A percentile compares a stretch with the other conserved stretches of the same genome.
Conservation (phyloP, 1,140 invertebrate genomes). For the Lasioglossum baleicum region DNA sequence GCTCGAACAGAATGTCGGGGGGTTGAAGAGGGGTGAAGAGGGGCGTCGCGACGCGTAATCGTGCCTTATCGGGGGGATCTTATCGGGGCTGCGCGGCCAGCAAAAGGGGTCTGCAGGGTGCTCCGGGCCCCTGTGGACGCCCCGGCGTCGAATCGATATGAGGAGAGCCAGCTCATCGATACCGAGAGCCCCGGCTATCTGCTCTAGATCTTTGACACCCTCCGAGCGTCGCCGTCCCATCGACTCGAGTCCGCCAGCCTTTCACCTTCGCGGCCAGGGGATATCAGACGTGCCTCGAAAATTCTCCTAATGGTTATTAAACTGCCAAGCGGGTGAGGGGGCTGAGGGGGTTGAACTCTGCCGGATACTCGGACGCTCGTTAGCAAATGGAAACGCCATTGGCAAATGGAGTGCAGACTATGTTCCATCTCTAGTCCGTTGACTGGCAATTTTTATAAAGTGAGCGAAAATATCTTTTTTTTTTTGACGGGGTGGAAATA, state of each 20-base stretch:
- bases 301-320: slow-evolving; percentile 75
- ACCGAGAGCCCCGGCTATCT: slow-evolving; percentile 57
- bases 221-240: slow-evolving; percentile 19
- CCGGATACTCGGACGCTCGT: slow-evolving; percentile 6
- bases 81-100: slow-evolving; percentile 57
- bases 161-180: slow-evolving; percentile 68
- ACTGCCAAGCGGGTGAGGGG: slow-evolving; percentile 15
- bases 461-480: too few species aligned
- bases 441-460: not conserved
- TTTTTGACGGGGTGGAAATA: too few species aligned
- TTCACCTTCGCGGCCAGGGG: slow-evolving; percentile 58
- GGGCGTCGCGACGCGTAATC: slow-evolving; percentile 70
- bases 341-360: not conserved
- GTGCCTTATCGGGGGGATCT: slow-evolving; percentile 76
- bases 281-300: slow-evolving; percentile 29
- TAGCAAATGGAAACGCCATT: slow-evolving; percentile 40
- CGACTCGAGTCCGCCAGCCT: slow-evolving; percentile 7
- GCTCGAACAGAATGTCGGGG: not conserved
- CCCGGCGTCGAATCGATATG: slow-evolving; percentile 73
- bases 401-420: not conserved
- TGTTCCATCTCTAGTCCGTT: too few species aligned
- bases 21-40: slow-evolving; percentile 39
- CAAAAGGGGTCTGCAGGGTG: slow-evolving; percentile 63
- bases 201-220: slow-evolving; percentile 69
- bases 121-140: slow-evolving; percentile 46